Percentiles rank a stretch among this genome's conserved stretches.
These are phyloP conservation scores for Ctenopoma multispine DNA, from an alignment of 2,797 vertebrate genomes.

Conservation along the genomic window DNA sequence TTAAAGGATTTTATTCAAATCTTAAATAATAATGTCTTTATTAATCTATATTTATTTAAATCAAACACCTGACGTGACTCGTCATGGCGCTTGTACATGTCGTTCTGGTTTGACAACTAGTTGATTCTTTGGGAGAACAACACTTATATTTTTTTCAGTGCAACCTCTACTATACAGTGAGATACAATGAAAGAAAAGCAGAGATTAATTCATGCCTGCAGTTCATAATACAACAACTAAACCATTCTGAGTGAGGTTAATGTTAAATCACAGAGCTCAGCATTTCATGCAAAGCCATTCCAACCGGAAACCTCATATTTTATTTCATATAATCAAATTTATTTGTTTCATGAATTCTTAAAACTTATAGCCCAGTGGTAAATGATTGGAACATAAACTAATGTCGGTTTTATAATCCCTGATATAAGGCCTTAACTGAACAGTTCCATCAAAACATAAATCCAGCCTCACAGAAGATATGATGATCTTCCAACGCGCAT, in stretches of 20 bases:
- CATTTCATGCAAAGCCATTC: constrained; percentile 73
- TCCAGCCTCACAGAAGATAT: neutral
- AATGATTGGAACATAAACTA: neutral
- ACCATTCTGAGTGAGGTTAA: constrained; percentile 61
- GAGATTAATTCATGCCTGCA: constrained; percentile 95
- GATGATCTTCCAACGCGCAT: neutral
- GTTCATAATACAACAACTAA: constrained; percentile 85
- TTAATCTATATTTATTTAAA: neutral
- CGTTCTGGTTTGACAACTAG: constrained; percentile 10
- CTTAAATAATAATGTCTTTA: too few relatives aligned
- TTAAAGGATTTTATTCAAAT: neutral
- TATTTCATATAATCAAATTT: constrained; percentile 6
- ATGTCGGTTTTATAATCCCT: constrained; percentile 3
- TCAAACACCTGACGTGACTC: neutral
- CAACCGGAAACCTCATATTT: constrained; percentile 28
- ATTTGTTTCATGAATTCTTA: neutral
- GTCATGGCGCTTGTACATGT: too few relatives aligned
- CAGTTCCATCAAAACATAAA: neutral
- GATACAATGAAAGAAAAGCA: constrained; percentile 74
- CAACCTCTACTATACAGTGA: constrained; percentile 66
- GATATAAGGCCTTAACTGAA: neutral
- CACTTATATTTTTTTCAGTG: constrained; percentile 34
- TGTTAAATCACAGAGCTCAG: constrained; percentile 64
- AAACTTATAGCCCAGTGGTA: neutral
- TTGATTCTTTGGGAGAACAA: constrained; percentile 41